phyloP scores from a whole-genome alignment of 2,797 vertebrate genomes.

The Tolypeutes matacus region DNA sequence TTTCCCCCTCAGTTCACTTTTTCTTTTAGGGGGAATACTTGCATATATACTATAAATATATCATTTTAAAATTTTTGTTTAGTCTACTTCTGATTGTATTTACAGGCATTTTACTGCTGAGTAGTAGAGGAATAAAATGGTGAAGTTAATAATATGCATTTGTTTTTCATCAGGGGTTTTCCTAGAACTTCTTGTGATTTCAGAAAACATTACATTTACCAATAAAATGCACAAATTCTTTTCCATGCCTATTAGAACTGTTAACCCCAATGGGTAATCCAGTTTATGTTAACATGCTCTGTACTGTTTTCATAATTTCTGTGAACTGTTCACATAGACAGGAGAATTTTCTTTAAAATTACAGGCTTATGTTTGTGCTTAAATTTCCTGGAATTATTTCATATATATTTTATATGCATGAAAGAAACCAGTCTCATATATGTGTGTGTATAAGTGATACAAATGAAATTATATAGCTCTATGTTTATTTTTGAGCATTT shows the following conservation, averaged over 20 bases:
- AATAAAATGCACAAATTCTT: constrained; percentile 46
- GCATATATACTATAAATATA: background rate
- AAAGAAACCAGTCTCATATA: background rate
- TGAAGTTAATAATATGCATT: constrained; percentile 27
- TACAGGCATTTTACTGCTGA: constrained; percentile 22
- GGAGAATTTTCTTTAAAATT: constrained; percentile 42
- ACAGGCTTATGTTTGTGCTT: background rate
- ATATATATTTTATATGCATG: background rate
- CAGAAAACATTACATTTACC: constrained; percentile 30
- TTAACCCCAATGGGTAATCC: background rate
- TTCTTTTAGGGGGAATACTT: constrained; percentile 30
- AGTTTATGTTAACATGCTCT: background rate
- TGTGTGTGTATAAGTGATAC: background rate
- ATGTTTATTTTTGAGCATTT: constrained; percentile 64
- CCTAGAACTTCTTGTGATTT: constrained; percentile 32
- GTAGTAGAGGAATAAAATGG: background rate
- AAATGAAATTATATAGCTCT: constrained; percentile 26
- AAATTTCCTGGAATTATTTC: constrained; percentile 27
- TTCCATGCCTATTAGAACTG: background rate
- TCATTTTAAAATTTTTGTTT: constrained; percentile 6
- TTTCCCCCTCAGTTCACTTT: background rate
- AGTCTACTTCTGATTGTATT: background rate
- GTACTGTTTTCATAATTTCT: constrained; percentile 38
- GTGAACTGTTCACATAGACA: constrained; percentile 11
- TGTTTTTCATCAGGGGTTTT: background rate